phyloP scores from a whole-genome alignment of 2,888 invertebrate species.

The Alitta virens region DNA sequence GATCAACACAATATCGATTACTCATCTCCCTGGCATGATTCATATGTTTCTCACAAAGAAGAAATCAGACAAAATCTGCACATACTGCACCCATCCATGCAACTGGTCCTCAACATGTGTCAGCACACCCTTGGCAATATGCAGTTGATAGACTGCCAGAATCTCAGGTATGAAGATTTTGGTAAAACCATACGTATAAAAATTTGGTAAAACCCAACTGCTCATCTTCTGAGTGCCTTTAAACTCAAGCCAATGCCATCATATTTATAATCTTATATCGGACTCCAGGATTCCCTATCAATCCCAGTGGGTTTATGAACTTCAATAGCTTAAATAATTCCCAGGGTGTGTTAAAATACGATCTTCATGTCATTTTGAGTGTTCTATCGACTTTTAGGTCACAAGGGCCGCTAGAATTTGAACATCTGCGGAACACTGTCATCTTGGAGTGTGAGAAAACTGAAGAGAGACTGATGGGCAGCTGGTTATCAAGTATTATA shows the following conservation, averaged over 20 bases:
- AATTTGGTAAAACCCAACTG: no score
- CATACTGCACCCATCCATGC: conserved; percentile 55
- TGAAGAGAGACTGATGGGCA: conserved; percentile 54
- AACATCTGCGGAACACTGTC: conserved; percentile 51
- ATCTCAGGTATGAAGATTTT: conserved; percentile 49
- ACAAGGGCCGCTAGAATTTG: conserved; percentile 55
- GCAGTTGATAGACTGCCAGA: conserved; percentile 49
- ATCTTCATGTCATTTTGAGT: no score
- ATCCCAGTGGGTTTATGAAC: no score
- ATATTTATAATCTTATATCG: not conserved
- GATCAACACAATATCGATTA: conserved; percentile 55
- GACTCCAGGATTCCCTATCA: no score
- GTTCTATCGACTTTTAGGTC: conserved; percentile 28
- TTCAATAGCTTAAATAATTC: no score
- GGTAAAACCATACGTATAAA: no score
- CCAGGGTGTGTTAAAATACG: no score
- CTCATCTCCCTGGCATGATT: conserved; percentile 55
- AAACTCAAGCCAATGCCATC: no score
- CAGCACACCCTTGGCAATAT: conserved; percentile 49
- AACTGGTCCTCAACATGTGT: conserved; percentile 51
- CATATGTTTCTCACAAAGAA: conserved; percentile 40
- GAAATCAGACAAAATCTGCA: conserved; percentile 47
- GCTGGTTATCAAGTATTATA: conserved; percentile 55
- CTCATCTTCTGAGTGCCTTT: no score
- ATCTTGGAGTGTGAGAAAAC: conserved; percentile 54